A percentile compares a stretch with the other conserved stretches of the same genome.
These are phyloP conservation scores for Macropodus opercularis DNA, from an alignment of 2,797 vertebrate species.

Conservation along the genomic window DNA sequence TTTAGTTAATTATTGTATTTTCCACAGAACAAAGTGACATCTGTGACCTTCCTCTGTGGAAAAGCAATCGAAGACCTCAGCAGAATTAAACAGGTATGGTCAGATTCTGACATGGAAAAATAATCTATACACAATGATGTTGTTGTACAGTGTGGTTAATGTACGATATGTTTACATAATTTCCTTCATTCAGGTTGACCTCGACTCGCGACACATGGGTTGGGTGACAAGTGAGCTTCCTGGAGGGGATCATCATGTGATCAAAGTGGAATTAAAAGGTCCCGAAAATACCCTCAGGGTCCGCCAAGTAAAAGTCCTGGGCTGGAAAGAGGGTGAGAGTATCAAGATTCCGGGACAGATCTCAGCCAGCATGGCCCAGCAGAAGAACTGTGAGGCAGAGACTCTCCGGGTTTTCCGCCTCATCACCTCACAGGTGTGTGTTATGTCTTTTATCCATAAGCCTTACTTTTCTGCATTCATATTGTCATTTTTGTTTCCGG, in stretches of 20 bases:
- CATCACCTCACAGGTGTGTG: slow-evolving; percentile 94
- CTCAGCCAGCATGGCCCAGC: slow-evolving; percentile 95
- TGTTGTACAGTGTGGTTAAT: neutral
- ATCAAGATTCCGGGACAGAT: slow-evolving; percentile 97
- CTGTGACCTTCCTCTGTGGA: slow-evolving; percentile 97
- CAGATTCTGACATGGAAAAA: neutral
- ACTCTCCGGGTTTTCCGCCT: slow-evolving; percentile 95
- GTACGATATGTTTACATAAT: neutral
- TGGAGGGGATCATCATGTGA: slow-evolving; percentile 94
- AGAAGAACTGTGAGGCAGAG: slow-evolving; percentile 98
- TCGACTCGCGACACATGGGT: slow-evolving; percentile 98
- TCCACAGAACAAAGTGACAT: slow-evolving; percentile 97
- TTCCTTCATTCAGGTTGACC: slow-evolving; percentile 85
- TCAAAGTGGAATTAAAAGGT: slow-evolving; percentile 97
- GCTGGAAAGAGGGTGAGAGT: slow-evolving; percentile 98
- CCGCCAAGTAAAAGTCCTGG: slow-evolving; percentile 96
- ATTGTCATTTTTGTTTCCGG: neutral
- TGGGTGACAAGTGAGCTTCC: slow-evolving; percentile 99
- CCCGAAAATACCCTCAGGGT: slow-evolving; percentile 98
- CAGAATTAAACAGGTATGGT: slow-evolving; percentile 95
- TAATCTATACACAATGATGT: too few species aligned
- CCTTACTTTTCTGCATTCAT: neutral
- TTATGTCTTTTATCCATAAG: neutral
- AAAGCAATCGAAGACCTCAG: slow-evolving; percentile 97
- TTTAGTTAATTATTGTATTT: neutral